These are phyloP conservation scores for Zosterops lateralis DNA, from an alignment of 2,113 vertebrate genomes.

Conservation along the genomic window DNA sequence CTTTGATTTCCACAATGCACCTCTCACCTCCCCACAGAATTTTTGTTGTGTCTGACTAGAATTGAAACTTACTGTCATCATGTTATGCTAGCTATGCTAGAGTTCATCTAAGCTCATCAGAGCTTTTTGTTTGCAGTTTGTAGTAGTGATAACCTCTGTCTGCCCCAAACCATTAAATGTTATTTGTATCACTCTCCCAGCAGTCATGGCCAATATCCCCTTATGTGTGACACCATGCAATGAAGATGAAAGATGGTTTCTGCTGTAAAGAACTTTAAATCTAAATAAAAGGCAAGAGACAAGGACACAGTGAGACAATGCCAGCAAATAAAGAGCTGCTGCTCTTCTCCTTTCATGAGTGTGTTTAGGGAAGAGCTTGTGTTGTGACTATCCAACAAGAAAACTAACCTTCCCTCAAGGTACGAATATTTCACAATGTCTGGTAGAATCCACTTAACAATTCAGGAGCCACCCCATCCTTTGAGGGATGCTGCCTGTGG, in stretches of 20 bases:
- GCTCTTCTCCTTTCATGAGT: background rate
- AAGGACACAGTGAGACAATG: background rate
- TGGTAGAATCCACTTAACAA: background rate
- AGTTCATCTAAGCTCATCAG: background rate
- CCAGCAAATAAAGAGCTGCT: background rate
- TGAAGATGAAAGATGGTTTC: background rate
- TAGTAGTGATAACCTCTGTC: background rate
- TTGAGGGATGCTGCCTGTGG: background rate
- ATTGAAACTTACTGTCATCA: background rate
- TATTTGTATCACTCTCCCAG: background rate
- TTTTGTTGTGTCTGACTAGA: background rate
- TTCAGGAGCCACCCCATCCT: background rate
- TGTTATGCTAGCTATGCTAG: background rate
- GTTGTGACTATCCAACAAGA: background rate
- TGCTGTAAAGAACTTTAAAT: background rate
- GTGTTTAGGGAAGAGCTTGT: background rate
- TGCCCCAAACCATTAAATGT: background rate
- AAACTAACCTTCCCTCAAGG: constrained; percentile 5
- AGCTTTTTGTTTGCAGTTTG: background rate
- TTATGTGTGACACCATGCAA: background rate
- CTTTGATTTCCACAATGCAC: background rate
- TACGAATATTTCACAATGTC: background rate
- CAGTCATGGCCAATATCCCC: background rate
- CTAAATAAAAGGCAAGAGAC: background rate
- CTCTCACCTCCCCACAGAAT: background rate